Percentiles rank a stretch among this genome's conserved stretches.
Evolutionary conservation across 2,888 invertebrate genomes (phyloP).

Genomic region (Scaptomyza caliginosa): DNA sequence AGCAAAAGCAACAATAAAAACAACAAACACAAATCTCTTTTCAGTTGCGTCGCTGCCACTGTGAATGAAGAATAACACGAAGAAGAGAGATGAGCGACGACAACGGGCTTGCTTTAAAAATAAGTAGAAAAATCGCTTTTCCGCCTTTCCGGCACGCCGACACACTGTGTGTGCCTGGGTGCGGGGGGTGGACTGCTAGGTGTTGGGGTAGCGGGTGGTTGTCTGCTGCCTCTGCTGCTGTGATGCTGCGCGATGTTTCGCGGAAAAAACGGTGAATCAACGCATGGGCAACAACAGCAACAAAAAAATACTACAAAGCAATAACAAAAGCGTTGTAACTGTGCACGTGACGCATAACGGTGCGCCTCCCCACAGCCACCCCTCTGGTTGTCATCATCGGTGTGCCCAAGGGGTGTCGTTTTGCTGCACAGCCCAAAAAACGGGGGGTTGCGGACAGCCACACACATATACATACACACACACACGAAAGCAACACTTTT

Average conservation of each 20-base stretch:
- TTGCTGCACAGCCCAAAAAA: constrained; percentile 19
- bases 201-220: constrained; percentile 5
- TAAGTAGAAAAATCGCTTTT: constrained; percentile 76
- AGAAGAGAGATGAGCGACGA: background rate
- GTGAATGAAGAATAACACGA: constrained; percentile 37
- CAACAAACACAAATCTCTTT: constrained; percentile 66
- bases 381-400: constrained; percentile 3
- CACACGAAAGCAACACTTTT: constrained; percentile 10
- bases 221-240: constrained; percentile 26
- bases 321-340: constrained; percentile 44
- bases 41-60: constrained; percentile 39
- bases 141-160: constrained; percentile 55
- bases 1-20: constrained; percentile 41
- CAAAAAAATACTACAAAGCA: constrained; percentile 38
- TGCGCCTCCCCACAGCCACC: constrained; percentile 15
- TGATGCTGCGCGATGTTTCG: constrained; percentile 66
- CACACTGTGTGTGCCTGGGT: constrained; percentile 12
- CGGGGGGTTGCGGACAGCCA: constrained; percentile 41
- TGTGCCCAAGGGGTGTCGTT: constrained; percentile 25
- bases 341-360: constrained; percentile 71
- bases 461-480: constrained; percentile 15
- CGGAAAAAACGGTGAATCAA: constrained; percentile 77
- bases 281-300: constrained; percentile 51
- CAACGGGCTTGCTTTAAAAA: constrained; percentile 52
- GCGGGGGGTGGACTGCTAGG: background rate